Conservation (phyloP, 2,797 vertebrate genomes). For the Ctenopoma multispine region DNA sequence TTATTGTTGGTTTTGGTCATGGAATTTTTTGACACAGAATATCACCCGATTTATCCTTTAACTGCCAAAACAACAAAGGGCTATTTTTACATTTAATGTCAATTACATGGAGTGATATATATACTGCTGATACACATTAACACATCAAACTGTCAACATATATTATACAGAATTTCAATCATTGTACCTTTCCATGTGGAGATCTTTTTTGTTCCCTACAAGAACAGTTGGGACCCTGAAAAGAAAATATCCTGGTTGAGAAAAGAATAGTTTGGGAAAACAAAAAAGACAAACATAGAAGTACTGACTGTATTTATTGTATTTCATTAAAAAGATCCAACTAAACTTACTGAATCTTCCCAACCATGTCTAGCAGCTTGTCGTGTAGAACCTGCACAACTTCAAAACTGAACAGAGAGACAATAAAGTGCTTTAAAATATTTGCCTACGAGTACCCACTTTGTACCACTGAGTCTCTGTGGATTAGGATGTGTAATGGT, state of each 20-base stretch:
- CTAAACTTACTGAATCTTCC: constrained; percentile 87
- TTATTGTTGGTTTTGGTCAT: neutral
- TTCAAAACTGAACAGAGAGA: constrained; percentile 87
- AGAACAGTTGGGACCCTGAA: constrained; percentile 89
- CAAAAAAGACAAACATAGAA: constrained; percentile 45
- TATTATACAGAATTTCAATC: neutral
- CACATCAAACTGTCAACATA: neutral
- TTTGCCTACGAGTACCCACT: neutral
- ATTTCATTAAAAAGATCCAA: constrained; percentile 2
- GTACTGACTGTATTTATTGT: constrained; percentile 4
- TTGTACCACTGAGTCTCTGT: neutral
- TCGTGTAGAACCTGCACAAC: constrained; percentile 89
- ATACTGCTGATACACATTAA: too few species aligned
- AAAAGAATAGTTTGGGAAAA: constrained; percentile 7
- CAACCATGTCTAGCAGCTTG: constrained; percentile 89
- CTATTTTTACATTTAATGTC: neutral
- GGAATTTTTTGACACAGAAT: neutral
- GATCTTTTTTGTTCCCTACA: constrained; percentile 92
- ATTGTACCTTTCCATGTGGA: constrained; percentile 88
- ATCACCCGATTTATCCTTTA: neutral
- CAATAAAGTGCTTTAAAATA: constrained; percentile 28
- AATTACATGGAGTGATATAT: neutral
- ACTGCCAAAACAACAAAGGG: neutral
- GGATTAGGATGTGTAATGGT: neutral
- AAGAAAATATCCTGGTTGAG: constrained; percentile 30